Base-by-base conservation (phyloP, 2,888 invertebrate species). In the Bombylius discolor region DNA sequence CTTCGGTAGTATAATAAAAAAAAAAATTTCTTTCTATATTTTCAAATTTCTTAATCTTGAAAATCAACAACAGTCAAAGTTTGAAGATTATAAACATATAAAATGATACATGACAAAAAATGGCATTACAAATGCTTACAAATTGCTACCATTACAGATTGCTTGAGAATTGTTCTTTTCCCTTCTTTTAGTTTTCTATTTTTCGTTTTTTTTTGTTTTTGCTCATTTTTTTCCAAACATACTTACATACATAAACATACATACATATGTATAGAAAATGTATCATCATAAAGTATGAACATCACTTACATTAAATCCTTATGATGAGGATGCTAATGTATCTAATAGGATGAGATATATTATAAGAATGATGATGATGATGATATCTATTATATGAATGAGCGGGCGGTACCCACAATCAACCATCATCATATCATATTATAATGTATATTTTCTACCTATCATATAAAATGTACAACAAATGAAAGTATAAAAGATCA, bases 141-240 rank as follows among this genome's bases (percentile, higher is more conserved):
- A 62, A 62, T 62, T 61, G 59, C 62, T 56, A 58, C 61, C 59
- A 62, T 62, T 62, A 62, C 57, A 59, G 60, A 62, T 60, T 59
- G 56, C 51, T 51, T 50, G 44, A 49, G 44, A 14, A 49, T 56
- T 51, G 49, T 52, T 33, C 33, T 51, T 52, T 53, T 52, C 36
- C 50, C 50, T 52, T 32, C 34, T 44, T 13, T 32, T 44, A 6
- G 46, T 49, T 39, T 36, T 39, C 14, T 34, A 49, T 39, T 51
- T 53, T 51, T 34, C 46, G 13, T n/a, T 52, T 7, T 11, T 47
- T 32, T 5, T 36, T 34, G 46, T 47, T n/a, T 36, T 48, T 42
- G 47, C n/a, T 23, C n/a, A 14, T 32, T n/a, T 49, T 49, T 23
- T 14, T 23, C 32, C 31, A 31, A 5, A 9, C 31, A 50, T 44